These are phyloP conservation scores for Eupeodes luniger DNA, from an alignment of 2,888 invertebrate genomes.

Conservation along the genomic window DNA sequence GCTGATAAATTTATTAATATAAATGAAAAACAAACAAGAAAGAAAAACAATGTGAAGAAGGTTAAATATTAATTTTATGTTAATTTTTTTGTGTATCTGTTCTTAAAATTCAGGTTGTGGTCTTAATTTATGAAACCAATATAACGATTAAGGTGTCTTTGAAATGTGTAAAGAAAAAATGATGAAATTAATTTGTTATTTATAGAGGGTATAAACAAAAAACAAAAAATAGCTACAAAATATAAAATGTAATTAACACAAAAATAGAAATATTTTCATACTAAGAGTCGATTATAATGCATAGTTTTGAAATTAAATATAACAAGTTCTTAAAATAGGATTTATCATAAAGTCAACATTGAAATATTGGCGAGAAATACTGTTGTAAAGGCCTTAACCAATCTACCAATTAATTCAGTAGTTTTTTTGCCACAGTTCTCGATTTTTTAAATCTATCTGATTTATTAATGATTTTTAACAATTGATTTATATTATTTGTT, in stretches of 20 bases:
- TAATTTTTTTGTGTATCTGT: slow-evolving; percentile 41
- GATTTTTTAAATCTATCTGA: too few relatives aligned
- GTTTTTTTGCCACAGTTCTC: too few relatives aligned
- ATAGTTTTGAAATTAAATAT: not conserved
- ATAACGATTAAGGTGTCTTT: slow-evolving; percentile 65
- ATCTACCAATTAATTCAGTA: too few relatives aligned
- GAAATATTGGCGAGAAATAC: too few relatives aligned
- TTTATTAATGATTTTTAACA: too few relatives aligned
- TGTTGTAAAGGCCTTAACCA: too few relatives aligned
- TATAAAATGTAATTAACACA: slow-evolving; percentile 14
- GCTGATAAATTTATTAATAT: slow-evolving; percentile 35
- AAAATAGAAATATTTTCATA: not conserved
- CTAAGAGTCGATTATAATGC: not conserved
- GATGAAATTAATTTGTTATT: slow-evolving; percentile 1
- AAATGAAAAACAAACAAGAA: not conserved
- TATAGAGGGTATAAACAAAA: slow-evolving; percentile 46
- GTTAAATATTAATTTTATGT: slow-evolving; percentile 44
- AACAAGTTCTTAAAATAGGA: too few relatives aligned
- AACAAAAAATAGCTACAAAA: slow-evolving; percentile 30
- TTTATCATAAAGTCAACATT: too few relatives aligned
- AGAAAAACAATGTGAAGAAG: slow-evolving; percentile 13
- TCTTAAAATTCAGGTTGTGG: slow-evolving; percentile 74
- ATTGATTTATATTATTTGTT: too few relatives aligned
- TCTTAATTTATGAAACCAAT: slow-evolving; percentile 58
- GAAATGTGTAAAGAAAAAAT: slow-evolving; percentile 25